These are phyloP conservation scores for Pseudobourletiella spinata DNA, from an alignment of 1,140 invertebrate genomes.

Conservation along the genomic window DNA sequence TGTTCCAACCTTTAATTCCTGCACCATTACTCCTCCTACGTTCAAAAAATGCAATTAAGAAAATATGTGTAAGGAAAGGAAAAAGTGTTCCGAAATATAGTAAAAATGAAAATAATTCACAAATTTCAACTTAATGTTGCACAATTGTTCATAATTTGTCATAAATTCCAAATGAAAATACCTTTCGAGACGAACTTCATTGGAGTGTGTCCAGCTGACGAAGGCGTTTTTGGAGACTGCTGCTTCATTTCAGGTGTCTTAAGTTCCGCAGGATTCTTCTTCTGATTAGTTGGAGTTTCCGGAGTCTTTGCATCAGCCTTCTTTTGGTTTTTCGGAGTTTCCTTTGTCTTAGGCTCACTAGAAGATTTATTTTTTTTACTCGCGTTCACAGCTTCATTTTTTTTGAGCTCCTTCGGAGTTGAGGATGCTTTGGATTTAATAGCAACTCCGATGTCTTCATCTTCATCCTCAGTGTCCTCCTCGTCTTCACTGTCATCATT, in stretches of 20 bases:
- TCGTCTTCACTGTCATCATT: too few relatives aligned
- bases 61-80: too few relatives aligned
- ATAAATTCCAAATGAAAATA: background rate
- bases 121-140: too few relatives aligned
- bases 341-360: slow-evolving; percentile 41
- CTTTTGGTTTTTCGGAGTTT: slow-evolving; percentile 37
- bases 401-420: background rate
- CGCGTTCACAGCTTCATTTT: too few relatives aligned
- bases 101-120: background rate
- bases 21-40: slow-evolving; percentile 63
- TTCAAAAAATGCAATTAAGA: background rate
- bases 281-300: slow-evolving; percentile 41
- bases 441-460: slow-evolving; percentile 1
- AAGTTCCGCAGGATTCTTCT: slow-evolving; percentile 40
- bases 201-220: slow-evolving; percentile 30
- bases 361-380: slow-evolving; percentile 14
- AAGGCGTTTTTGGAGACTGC: slow-evolving; percentile 33
- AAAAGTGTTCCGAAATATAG: too few relatives aligned
- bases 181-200: slow-evolving; percentile 28
- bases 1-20: slow-evolving; percentile 65
- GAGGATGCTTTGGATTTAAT: slow-evolving; percentile 25
- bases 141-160: background rate
- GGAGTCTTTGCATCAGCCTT: slow-evolving; percentile 45
- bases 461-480: slow-evolving; percentile 33
- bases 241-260: slow-evolving; percentile 25